Percentiles rank a stretch among this genome's conserved stretches.
Conservation (phyloP, 2,113 vertebrate genomes). For the Parotia lawesii region DNA sequence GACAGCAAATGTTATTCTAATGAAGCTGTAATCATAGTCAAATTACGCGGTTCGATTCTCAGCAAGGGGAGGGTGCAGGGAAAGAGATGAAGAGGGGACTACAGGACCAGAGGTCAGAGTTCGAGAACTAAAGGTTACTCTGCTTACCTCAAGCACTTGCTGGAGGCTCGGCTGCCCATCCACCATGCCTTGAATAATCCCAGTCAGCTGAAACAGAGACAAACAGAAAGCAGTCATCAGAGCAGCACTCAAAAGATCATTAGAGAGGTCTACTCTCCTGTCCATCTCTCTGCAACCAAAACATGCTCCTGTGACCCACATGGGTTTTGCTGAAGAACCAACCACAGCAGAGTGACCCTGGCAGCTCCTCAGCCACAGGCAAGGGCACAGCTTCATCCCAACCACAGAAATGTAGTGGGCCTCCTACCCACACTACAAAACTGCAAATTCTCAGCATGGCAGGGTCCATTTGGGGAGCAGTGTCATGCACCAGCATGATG, state of each 20-base stretch:
- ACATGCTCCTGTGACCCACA: not conserved
- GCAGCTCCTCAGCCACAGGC: not conserved
- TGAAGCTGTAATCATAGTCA: slow-evolving; percentile 81
- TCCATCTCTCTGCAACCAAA: not conserved
- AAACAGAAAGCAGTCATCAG: slow-evolving; percentile 38
- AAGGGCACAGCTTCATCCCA: not conserved
- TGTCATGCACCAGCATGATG: fast-evolving
- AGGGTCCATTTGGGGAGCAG: not conserved
- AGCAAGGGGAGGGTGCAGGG: slow-evolving; percentile 53
- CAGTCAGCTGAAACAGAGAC: slow-evolving; percentile 79
- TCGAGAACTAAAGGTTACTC: slow-evolving; percentile 74
- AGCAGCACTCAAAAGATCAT: not conserved
- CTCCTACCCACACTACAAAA: not conserved
- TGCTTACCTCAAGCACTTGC: slow-evolving; percentile 82
- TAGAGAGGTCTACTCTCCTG: slow-evolving; percentile 6
- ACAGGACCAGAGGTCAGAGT: slow-evolving; percentile 65
- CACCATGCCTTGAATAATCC: slow-evolving; percentile 85
- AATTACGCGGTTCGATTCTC: slow-evolving; percentile 75
- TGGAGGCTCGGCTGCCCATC: slow-evolving; percentile 81
- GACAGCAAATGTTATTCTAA: slow-evolving; percentile 81
- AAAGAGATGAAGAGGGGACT: slow-evolving; percentile 28
- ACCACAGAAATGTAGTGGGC: not conserved
- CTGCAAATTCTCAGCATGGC: not conserved
- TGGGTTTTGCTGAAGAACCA: not conserved
- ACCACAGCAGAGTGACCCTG: not conserved